These are phyloP conservation scores for Tetrapedia diversipes DNA, from an alignment of 2,888 invertebrate genomes.

Conservation along the genomic window DNA sequence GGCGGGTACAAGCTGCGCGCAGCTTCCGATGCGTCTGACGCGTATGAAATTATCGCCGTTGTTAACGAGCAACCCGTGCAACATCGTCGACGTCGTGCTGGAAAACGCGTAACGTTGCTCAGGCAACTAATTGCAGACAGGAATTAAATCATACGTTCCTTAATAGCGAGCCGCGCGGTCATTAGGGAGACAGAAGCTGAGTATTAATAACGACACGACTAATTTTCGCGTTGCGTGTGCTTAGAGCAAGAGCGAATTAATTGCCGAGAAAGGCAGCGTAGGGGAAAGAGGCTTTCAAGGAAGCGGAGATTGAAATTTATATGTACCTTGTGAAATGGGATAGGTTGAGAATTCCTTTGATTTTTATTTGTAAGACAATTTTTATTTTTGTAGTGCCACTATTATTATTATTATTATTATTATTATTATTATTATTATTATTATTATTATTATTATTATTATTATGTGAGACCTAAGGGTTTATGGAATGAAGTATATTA, in stretches of 20 bases:
- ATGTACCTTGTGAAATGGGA: too few relatives aligned
- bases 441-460: too few relatives aligned
- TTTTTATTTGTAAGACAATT: too few relatives aligned
- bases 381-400: too few relatives aligned
- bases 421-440: too few relatives aligned
- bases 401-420: too few relatives aligned
- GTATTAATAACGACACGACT: constrained; percentile 1
- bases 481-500: too few relatives aligned
- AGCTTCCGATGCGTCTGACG: not conserved
- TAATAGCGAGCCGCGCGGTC: not conserved
- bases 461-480: too few relatives aligned
- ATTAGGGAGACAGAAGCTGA: not conserved
- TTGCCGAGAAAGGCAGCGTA: not conserved
- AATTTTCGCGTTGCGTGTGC: not conserved
- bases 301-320: not conserved
- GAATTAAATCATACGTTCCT: constrained; percentile 31
- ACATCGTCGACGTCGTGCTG: not conserved
- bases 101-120: not conserved
- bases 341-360: too few relatives aligned
- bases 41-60: constrained; percentile 1
- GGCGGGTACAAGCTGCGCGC: not conserved
- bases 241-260: not conserved
- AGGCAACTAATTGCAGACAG: constrained; percentile 14
- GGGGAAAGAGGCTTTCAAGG: too few relatives aligned
- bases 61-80: not conserved